Conservation (phyloP, 2,888 invertebrate species). For the Tillus elongatus region DNA sequence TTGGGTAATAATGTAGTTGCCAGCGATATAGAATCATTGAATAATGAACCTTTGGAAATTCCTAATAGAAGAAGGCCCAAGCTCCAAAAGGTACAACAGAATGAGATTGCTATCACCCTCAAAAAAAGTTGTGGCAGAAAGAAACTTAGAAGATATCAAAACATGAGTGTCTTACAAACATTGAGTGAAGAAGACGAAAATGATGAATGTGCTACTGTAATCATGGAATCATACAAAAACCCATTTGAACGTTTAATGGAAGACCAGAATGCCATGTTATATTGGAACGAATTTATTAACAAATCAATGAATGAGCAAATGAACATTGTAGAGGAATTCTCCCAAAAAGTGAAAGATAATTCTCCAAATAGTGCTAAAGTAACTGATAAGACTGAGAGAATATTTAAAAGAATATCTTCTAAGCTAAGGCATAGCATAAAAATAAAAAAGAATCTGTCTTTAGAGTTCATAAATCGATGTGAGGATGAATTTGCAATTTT, state of each 20-base stretch:
- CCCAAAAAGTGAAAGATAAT: conserved; percentile 14
- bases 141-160: conserved; percentile 29
- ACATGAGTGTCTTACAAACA: conserved; percentile 31
- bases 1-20: too few species aligned
- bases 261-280: conserved; percentile 28
- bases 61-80: conserved; percentile 15
- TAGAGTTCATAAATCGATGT: conserved; percentile 26
- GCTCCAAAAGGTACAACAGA: too few species aligned
- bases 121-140: conserved; percentile 29
- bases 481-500: conserved; percentile 30
- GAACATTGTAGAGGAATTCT: conserved; percentile 21
- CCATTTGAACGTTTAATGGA: conserved; percentile 31
- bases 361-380: neutral
- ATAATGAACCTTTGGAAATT: conserved; percentile 22
- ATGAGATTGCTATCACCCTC: too few species aligned
- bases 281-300: conserved; percentile 32
- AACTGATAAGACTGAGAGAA: too few species aligned
- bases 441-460: conserved; percentile 29
- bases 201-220: conserved; percentile 18
- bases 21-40: conserved; percentile 30
- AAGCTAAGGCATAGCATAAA: conserved; percentile 31
- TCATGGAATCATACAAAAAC: conserved; percentile 30
- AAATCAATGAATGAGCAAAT: conserved; percentile 33
- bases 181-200: conserved; percentile 31
- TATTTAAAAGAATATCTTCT: conserved; percentile 27